Evolutionary conservation across 2,888 invertebrate species (phyloP).

Genomic region (Tuberolachnus salignus): DNA sequence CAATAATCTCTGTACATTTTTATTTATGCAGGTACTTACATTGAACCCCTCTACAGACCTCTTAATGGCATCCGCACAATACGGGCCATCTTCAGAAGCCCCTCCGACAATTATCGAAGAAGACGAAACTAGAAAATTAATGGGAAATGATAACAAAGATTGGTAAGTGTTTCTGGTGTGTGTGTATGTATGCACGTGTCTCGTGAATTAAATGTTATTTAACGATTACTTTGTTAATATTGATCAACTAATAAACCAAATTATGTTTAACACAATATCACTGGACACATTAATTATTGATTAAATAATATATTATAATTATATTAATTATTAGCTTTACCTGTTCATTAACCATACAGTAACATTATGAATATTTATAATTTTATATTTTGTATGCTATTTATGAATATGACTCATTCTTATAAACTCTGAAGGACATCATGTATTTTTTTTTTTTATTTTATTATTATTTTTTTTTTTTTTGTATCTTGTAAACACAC

Average conservation of each 20-base stretch:
- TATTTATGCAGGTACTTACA: constrained; percentile 65
- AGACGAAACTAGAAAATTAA: constrained; percentile 75
- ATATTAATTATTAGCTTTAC: constrained; percentile 23
- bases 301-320: constrained; percentile 8
- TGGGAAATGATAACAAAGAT: constrained; percentile 74
- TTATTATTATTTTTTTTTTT: too few relatives aligned
- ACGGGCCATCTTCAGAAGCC: constrained; percentile 77
- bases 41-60: constrained; percentile 79
- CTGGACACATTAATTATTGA: background rate
- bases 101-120: constrained; percentile 68
- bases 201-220: constrained; percentile 20
- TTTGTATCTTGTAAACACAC: constrained; percentile 14
- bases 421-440: constrained; percentile 47
- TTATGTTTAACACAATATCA: constrained; percentile 20
- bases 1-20: constrained; percentile 15
- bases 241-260: background rate
- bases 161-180: constrained; percentile 66
- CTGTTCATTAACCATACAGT: constrained; percentile 17
- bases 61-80: constrained; percentile 74
- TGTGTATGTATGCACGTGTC: background rate
- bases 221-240: constrained; percentile 15
- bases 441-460: constrained; percentile 26
- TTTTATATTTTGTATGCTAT: constrained; percentile 17
- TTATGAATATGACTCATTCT: constrained; percentile 42
- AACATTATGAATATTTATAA: constrained; percentile 23